A percentile compares a stretch with the other conserved stretches of the same genome.
Evolutionary conservation across 2,113 vertebrate genomes (phyloP).

Genomic region (Phylloscopus trochiloides): DNA sequence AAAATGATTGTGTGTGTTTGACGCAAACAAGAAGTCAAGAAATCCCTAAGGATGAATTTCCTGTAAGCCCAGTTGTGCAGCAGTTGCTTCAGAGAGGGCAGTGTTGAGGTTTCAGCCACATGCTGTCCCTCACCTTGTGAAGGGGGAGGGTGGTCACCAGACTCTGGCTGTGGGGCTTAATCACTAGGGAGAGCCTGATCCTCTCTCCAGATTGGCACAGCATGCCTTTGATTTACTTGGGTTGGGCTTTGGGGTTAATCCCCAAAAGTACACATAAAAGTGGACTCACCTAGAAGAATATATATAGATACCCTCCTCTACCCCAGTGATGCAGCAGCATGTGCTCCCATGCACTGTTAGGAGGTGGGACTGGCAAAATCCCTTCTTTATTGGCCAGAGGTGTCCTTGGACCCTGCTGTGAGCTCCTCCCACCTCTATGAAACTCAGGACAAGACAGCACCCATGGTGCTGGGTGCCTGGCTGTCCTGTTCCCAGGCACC

Average conservation of each 20-base stretch:
- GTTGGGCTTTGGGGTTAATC: neutral
- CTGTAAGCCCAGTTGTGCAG: neutral
- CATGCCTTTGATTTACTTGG: neutral
- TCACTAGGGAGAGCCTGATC: neutral
- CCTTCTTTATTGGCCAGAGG: neutral
- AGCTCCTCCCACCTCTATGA: neutral
- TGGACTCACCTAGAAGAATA: neutral
- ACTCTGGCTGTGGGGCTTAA: neutral
- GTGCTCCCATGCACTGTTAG: neutral
- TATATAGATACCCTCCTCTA: accelerated
- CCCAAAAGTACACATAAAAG: neutral
- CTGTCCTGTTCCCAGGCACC: neutral
- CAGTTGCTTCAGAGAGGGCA: neutral
- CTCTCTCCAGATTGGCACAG: neutral
- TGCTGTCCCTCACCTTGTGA: neutral
- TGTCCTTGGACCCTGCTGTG: neutral
- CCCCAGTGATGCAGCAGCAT: neutral
- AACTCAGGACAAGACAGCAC: neutral
- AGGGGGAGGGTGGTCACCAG: neutral
- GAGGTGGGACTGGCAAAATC: neutral
- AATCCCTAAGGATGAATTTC: neutral
- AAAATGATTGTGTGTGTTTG: neutral
- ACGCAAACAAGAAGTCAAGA: neutral
- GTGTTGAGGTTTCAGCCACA: neutral
- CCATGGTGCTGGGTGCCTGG: neutral